Evolutionary conservation across 2,888 invertebrate genomes (phyloP).

Genomic region (Nomada hirtipes): DNA sequence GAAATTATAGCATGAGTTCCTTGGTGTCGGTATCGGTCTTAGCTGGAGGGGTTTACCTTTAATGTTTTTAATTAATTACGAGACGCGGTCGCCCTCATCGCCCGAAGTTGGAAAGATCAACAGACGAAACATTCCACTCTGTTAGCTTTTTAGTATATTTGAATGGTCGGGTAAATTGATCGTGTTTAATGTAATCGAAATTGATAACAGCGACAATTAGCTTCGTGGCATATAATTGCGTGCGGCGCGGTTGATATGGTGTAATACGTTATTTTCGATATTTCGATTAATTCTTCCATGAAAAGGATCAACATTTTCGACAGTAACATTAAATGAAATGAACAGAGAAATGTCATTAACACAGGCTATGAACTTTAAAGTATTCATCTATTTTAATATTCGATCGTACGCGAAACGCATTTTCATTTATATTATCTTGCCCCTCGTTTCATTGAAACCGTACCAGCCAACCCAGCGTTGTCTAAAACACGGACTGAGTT

Average conservation of each 20-base stretch:
- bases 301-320: too few species aligned
- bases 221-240: too few species aligned
- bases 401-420: not conserved
- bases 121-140: not conserved
- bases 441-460: not conserved
- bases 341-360: too few species aligned
- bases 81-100: not conserved
- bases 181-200: not conserved
- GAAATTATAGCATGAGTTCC: conserved; percentile 7
- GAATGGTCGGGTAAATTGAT: too few species aligned
- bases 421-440: conserved; percentile 5
- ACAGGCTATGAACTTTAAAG: too few species aligned
- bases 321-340: too few species aligned
- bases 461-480: conserved; percentile 15
- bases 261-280: too few species aligned
- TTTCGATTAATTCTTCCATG: too few species aligned
- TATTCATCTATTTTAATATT: too few species aligned
- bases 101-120: conserved; percentile 6
- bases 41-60: conserved; percentile 28
- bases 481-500: not conserved
- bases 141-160: not conserved
- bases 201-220: not conserved
- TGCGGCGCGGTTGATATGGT: not conserved
- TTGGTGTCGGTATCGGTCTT: conserved; percentile 42
- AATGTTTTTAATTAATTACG: conserved; percentile 67